Evolutionary conservation across 1,140 invertebrate genomes (phyloP).

Genomic region (Drosophila kohkoa): DNA sequence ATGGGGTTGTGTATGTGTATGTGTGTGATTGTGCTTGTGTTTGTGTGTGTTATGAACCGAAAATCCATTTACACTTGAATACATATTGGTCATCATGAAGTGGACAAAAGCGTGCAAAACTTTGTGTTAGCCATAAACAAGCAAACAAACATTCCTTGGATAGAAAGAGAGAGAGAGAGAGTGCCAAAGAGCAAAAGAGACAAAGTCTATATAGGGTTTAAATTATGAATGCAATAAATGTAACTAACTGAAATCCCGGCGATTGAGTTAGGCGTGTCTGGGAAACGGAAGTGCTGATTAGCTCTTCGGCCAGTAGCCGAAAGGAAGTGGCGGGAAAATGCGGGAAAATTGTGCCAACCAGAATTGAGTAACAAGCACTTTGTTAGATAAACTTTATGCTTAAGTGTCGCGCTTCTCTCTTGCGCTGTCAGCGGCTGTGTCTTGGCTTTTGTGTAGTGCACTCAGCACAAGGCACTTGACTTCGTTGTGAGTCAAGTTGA

Average conservation of each 20-base stretch:
- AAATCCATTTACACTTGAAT: slow-evolving; percentile 76
- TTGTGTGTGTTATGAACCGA: slow-evolving; percentile 56
- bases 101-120: slow-evolving; percentile 53
- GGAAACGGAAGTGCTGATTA: slow-evolving; percentile 60
- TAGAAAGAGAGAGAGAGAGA: not conserved
- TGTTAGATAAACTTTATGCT: slow-evolving; percentile 73
- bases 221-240: slow-evolving; percentile 74
- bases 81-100: slow-evolving; percentile 62
- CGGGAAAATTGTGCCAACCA: slow-evolving; percentile 10
- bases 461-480: slow-evolving; percentile 30
- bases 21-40: not conserved
- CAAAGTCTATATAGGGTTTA: slow-evolving; percentile 25
- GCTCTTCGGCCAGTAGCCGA: slow-evolving; percentile 8
- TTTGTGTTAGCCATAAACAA: slow-evolving; percentile 59
- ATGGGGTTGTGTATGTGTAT: not conserved
- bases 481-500: slow-evolving; percentile 22
- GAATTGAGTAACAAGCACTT: slow-evolving; percentile 67
- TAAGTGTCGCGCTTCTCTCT: slow-evolving; percentile 45
- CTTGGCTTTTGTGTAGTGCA: slow-evolving; percentile 18
- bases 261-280: slow-evolving; percentile 54
- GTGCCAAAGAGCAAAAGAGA: slow-evolving; percentile 1
- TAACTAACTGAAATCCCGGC: slow-evolving; percentile 50
- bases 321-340: not conserved
- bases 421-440: slow-evolving; percentile 34
- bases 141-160: slow-evolving; percentile 42